Evolutionary conservation across 2,797 vertebrate genomes (phyloP), one percentile per base, ranked within the genome.

Genomic region (Danionella dracula): DNA sequence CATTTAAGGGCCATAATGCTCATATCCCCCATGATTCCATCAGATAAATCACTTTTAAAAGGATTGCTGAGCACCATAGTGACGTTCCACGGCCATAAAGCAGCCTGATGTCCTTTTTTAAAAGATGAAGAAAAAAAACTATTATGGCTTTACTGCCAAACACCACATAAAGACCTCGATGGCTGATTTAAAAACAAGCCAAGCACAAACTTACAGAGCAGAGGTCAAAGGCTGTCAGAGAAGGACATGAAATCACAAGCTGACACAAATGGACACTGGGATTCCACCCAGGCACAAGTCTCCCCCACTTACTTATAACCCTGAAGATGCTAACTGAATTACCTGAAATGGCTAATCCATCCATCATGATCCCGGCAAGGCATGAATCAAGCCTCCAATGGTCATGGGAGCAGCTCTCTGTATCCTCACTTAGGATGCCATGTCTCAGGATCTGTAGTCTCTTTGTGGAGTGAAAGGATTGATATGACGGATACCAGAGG

Each of bases 161-260:
- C 60, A 69, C 35, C 35, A 66, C 64, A 68, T 61, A 67, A 70
- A 64, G 54, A 55, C 29, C 31, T 16, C 27, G 11, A 53, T 32
- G 46, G 49, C 51, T 37, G 17, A 13, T 21, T 49, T 53, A 59
- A 66, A 72, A 63, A 49, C 29, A 35, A 66, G 41, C 41, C 61
- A 82, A 82, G 79, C 76, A 77, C 76, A 66, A 80, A 75, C 23
- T 73, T 75, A 53, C 32, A 16, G 34, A 34, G 38, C 8, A 2
- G 76, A 68, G 85, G 84, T 83, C 80, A 86, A 72, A 79, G 64
- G 82, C 82, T 84, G 74, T 68, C 68, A 8, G 74, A 71, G 19
- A 66, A 71, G 78, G 79, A 63, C 70, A 76, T 76, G 80, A 85
- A 86, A 85, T 86, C 84, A 85, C 17, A 58, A 55, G 20, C 17